Evolutionary conservation across 2,888 invertebrate genomes (phyloP), one percentile per base, ranked within the genome.

Genomic region (Xylota segnis): DNA sequence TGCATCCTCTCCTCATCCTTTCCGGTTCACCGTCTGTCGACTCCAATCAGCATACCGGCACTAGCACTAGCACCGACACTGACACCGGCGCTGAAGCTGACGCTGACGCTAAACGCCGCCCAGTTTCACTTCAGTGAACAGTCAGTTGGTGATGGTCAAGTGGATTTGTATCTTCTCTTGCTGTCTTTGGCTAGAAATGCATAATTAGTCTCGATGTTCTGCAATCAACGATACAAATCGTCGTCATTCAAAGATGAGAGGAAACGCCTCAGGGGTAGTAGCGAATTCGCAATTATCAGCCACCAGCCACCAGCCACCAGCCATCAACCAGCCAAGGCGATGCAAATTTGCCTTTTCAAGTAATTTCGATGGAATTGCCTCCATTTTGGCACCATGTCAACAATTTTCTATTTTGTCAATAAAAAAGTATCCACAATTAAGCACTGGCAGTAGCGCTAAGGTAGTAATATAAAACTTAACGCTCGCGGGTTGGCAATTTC

Each of bases 201-300:
- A 66, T 82, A 86, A 86, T 86, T 86, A 82, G 76, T 72, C 72
- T 66, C 58, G 82, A 72, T 86, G 82, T 72, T 63, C 66, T 77
- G 82, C 82, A 82, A 86, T 86, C 86, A 77, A 76, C 71, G 76
- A 82, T 82, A 72, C 76, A 83, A 83, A 82, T 63, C 34, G 61
- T 63, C 12, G 61, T 50, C 58, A 56, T 14, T 75, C 16, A 16
- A 40, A 27, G 63, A 45, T 50, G 78, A 75, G 74, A 65, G 74
- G 68, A 84, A 45, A 34, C 43, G 79, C 83, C 74, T 63, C 18
- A 43, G 74, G 83, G 78, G 43, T 61, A 18, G 12, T 29, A 65
- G 29, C 23, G 65, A 77, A 59, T 50, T 59, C 9, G 45, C 77
- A 59, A 77, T 83, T 83, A 61, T 32, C 34, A 16, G 47, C 43